Conservation (phyloP, 2,113 vertebrate species). For the Lanius ludovicianus region DNA sequence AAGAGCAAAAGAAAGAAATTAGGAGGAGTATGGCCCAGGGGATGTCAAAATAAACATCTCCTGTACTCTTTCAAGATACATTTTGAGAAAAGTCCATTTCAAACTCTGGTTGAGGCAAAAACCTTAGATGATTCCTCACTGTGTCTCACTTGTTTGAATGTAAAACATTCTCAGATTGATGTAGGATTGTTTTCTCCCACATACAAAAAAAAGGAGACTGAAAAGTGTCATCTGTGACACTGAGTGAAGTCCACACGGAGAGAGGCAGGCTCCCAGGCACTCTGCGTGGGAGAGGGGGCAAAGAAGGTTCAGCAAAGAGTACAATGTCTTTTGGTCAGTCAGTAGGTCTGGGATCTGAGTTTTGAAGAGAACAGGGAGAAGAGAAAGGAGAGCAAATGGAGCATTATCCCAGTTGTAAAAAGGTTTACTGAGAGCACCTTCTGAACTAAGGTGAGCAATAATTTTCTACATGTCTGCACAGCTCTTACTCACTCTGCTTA, state of each 20-base stretch:
- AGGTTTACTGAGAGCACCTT: not conserved
- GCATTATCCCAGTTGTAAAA: not conserved
- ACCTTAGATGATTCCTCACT: not conserved
- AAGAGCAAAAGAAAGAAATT: not conserved
- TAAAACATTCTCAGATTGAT: not conserved
- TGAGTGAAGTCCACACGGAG: not conserved
- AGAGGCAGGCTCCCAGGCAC: not conserved
- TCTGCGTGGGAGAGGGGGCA: not conserved
- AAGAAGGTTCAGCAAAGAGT: not conserved
- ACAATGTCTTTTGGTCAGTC: fast-evolving
- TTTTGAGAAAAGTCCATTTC: not conserved
- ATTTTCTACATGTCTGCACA: not conserved
- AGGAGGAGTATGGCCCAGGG: not conserved
- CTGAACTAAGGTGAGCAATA: not conserved
- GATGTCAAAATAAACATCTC: not conserved
- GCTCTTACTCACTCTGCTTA: not conserved
- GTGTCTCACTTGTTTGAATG: not conserved
- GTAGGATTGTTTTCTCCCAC: not conserved
- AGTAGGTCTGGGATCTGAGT: not conserved
- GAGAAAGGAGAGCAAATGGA: not conserved
- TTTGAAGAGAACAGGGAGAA: not conserved
- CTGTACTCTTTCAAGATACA: not conserved
- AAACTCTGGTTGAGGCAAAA: not conserved
- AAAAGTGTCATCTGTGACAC: not conserved
- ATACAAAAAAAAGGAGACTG: not conserved